Evolutionary conservation across 2,888 invertebrate genomes (phyloP).

Genomic region (Agrochola macilenta): DNA sequence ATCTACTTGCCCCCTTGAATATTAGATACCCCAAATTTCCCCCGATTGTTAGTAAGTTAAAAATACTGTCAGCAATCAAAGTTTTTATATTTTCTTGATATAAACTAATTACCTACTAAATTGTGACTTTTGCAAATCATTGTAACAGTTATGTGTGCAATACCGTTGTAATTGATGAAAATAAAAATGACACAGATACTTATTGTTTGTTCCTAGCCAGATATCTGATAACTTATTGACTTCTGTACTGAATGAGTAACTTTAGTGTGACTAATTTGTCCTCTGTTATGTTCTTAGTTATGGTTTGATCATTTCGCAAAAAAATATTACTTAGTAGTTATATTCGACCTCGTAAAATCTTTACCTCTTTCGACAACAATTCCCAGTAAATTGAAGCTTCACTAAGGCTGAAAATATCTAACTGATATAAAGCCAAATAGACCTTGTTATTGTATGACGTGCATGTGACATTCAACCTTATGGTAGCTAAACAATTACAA

Average conservation of each 20-base stretch:
- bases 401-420: no score
- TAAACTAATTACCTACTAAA: not conserved
- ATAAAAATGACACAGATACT: conserved; percentile 2
- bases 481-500: no score
- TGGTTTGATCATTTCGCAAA: conserved; percentile 4
- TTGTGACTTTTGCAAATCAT: not conserved
- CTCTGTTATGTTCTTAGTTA: conserved; percentile 22
- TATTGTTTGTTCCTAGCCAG: not conserved
- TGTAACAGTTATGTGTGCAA: not conserved
- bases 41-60: no score
- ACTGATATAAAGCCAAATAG: no score
- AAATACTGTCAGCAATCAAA: no score
- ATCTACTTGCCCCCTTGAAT: no score
- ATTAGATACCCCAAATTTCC: no score
- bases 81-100: no score
- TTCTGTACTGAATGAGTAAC: conserved; percentile 14
- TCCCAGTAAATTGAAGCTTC: not conserved
- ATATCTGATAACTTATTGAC: conserved; percentile 23
- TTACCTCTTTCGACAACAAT: not conserved
- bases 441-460: no score
- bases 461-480: no score
- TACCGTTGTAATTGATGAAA: not conserved
- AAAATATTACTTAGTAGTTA: not conserved
- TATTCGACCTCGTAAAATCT: not conserved
- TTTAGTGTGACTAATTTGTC: not conserved